Base-by-base conservation (phyloP, 2,888 invertebrate genomes). In the Chorisops tibialis region DNA sequence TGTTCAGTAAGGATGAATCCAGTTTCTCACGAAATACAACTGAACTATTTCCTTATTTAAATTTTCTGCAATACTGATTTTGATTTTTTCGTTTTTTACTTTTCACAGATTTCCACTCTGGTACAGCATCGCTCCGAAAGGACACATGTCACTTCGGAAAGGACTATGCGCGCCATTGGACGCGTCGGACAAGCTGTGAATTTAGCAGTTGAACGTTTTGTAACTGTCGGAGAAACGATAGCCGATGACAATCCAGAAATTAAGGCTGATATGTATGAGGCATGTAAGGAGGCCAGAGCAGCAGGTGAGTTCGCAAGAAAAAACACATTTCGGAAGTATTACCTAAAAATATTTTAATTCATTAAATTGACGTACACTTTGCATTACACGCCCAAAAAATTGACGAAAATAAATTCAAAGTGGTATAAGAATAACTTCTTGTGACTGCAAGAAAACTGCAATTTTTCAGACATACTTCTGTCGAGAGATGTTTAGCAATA, bases 231-330 rank as follows among this genome's bases (percentile, higher is more conserved):
- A 45, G 97, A 98, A 81, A 93, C 96, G 72, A 98, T 99, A 75
- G 98, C 96, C 50, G 96, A 96, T 79, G 96, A 97, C 82, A 96
- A 98, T 82, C 89, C 90, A 30, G 97, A 98, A 79, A 94, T 99
- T 69, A 89, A 94, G 70, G 89, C 91, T 74, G 96, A 96, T 78
- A 98, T 99, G 97, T 96, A 93, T 78, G 93, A 96, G 72, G 97
- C 98, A 22, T 99, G 98, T 81, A 93, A 93, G 75, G 97, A 98
- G 76, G 97, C 98, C 14, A 82, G 96, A 70, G 86, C 91, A 73
- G 96, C 97, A 76, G 97, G 98, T 96, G 78, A 79, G 79, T 75
- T 37, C 21, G 3, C 5, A 7, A 49, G 7, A 49, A n/a, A n/a
- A n/a, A n/a, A n/a, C n/a, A n/a, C n/a, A n/a, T n/a, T n/a, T n/a